phyloP scores from a whole-genome alignment of 2,888 invertebrate genomes.

The Syrphus vitripennis region DNA sequence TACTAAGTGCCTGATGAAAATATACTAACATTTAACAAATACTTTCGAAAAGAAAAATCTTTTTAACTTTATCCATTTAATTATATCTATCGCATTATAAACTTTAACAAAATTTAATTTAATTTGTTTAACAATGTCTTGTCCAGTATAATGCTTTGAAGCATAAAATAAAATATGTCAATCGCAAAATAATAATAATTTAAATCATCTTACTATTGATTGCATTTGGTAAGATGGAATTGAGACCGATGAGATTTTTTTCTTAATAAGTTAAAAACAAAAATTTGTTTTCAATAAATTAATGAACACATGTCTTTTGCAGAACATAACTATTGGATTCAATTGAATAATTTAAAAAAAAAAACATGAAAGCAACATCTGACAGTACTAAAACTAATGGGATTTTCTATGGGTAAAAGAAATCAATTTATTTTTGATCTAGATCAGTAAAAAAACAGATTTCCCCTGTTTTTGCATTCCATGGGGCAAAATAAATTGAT shows the following conservation, averaged over 20 bases:
- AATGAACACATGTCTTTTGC: background rate
- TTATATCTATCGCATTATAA: slow-evolving; percentile 15
- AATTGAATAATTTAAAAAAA: background rate
- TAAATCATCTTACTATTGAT: background rate
- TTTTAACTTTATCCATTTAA: background rate
- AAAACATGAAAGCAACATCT: no score
- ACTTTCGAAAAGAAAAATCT: slow-evolving; percentile 40
- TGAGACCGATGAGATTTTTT: background rate
- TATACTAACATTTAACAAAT: slow-evolving; percentile 50
- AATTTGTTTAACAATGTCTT: background rate
- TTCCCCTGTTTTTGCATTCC: no score
- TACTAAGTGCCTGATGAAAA: slow-evolving; percentile 44
- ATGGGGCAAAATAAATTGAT: no score
- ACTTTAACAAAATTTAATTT: background rate
- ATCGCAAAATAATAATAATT: slow-evolving; percentile 74
- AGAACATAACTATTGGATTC: background rate
- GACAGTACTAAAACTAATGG: background rate
- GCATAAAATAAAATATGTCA: slow-evolving; percentile 75
- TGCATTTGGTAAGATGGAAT: background rate
- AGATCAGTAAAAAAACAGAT: no score
- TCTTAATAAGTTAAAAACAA: background rate
- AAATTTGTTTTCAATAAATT: background rate
- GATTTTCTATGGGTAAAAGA: no score
- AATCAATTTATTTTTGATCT: no score
- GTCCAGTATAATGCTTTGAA: slow-evolving; percentile 35